Percentiles rank a stretch among this genome's conserved stretches.
phyloP scores from a whole-genome alignment of 2,797 vertebrate species.

The Diglossa cyanea region DNA sequence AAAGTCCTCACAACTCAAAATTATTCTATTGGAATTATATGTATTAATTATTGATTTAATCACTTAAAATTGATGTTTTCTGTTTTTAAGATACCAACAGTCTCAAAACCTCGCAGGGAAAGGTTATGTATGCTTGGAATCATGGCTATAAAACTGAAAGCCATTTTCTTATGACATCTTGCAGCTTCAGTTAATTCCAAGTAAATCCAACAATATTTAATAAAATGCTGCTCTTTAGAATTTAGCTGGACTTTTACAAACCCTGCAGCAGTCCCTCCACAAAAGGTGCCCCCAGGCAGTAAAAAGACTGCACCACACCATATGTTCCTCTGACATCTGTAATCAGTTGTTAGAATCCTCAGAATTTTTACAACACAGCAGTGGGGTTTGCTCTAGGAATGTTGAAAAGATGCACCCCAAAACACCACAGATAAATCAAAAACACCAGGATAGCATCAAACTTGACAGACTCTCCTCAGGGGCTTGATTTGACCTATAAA shows the following conservation, averaged over 20 bases:
- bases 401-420: background rate
- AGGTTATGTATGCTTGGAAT: rapidly evolving
- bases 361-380: background rate
- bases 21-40: background rate
- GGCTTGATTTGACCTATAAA: background rate
- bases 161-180: background rate
- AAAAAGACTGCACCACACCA: background rate
- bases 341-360: background rate
- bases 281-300: background rate
- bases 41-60: background rate
- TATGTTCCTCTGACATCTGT: background rate
- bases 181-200: background rate
- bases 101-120: background rate
- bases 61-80: background rate
- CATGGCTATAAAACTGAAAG: background rate
- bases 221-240: background rate
- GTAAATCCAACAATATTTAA: background rate
- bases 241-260: background rate
- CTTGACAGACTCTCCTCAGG: background rate
- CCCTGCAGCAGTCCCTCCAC: background rate
- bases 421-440: background rate
- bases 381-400: background rate
- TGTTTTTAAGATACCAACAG: background rate
- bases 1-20: background rate
- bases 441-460: background rate